phyloP scores from a whole-genome alignment of 2,888 invertebrate genomes.

The Cinara cedri region DNA sequence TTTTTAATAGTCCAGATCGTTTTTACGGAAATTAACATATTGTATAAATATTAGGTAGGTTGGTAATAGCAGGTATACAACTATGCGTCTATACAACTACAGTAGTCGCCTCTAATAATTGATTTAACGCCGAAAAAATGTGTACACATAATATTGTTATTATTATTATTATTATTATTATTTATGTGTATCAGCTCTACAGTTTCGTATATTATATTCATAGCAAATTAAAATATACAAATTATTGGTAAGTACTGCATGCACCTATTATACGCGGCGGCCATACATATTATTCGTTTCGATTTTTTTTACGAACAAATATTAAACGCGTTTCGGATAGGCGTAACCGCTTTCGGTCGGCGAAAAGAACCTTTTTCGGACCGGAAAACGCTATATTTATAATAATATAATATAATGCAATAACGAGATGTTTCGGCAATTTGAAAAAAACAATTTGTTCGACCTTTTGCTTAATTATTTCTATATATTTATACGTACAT shows the following conservation, averaged over 20 bases:
- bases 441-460: too few species aligned
- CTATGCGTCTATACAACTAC: neutral
- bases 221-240: constrained; percentile 19
- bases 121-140: constrained; percentile 34
- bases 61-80: neutral
- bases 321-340: neutral
- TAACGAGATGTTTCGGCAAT: too few species aligned
- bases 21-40: constrained; percentile 26
- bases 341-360: neutral
- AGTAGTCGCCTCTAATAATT: constrained; percentile 31
- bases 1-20: constrained; percentile 27
- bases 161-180: too few species aligned
- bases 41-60: neutral
- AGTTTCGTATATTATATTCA: neutral
- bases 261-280: constrained; percentile 1
- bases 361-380: too few species aligned
- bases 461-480: too few species aligned
- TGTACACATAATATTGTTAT: neutral
- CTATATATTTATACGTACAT: neutral
- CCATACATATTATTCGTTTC: too few species aligned
- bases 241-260: too few species aligned
- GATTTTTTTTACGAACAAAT: neutral
- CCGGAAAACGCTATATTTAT: too few species aligned
- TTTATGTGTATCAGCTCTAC: neutral
- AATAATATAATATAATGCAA: too few species aligned